phyloP scores from a whole-genome alignment of 1,140 invertebrate species.

The Trichomalopsis sarcophagae region DNA sequence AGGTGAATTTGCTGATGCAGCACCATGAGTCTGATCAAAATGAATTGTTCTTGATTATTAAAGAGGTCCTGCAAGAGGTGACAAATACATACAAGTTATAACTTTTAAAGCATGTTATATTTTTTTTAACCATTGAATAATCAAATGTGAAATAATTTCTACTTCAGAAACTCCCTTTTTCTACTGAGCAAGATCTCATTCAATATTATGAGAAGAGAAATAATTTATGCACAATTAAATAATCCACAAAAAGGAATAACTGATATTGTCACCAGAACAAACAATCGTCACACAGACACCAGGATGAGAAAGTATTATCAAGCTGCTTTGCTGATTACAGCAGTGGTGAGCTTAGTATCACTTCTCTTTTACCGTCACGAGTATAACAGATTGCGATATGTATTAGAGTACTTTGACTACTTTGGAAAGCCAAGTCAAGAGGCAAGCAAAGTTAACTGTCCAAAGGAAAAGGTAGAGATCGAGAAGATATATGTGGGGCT shows the following conservation, averaged over 20 bases:
- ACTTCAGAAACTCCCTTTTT: conserved; percentile 31
- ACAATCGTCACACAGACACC: conserved; percentile 30
- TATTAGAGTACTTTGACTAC: conserved; percentile 85
- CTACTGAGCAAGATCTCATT: conserved; percentile 3
- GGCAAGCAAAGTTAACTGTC: conserved; percentile 56
- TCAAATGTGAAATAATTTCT: neutral
- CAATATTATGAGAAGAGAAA: conserved; percentile 50
- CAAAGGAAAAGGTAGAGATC: conserved; percentile 44
- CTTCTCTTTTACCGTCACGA: conserved; percentile 86
- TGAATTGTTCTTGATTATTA: neutral
- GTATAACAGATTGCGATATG: conserved; percentile 84
- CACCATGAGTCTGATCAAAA: neutral
- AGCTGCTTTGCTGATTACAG: conserved; percentile 79
- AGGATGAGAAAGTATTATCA: conserved; percentile 87
- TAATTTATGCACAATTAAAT: conserved; percentile 37
- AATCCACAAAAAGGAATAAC: conserved; percentile 35
- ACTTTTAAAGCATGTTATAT: neutral
- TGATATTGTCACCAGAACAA: conserved; percentile 14
- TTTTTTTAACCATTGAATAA: neutral
- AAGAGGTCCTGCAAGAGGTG: neutral
- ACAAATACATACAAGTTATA: neutral
- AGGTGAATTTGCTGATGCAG: neutral
- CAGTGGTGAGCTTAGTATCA: conserved; percentile 80
- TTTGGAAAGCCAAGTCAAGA: conserved; percentile 79
- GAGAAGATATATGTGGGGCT: conserved; percentile 59